Conservation (phyloP, 1,140 invertebrate species). For the Apis florea region DNA sequence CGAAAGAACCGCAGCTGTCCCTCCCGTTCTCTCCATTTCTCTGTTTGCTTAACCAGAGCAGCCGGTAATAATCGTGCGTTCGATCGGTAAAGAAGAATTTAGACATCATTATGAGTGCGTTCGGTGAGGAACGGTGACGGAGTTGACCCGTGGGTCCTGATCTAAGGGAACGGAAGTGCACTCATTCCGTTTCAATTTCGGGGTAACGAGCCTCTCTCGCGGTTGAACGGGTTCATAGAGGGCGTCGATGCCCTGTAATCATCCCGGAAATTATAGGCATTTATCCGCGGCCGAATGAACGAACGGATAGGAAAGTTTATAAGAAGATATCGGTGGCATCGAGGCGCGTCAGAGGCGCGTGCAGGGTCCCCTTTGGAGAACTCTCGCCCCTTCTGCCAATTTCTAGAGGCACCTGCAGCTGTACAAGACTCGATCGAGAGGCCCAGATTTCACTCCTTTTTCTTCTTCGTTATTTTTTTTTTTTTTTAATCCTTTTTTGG, state of each 20-base stretch:
- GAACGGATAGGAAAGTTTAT: constrained; percentile 77
- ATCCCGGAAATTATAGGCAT: constrained; percentile 79
- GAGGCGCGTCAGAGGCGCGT: constrained; percentile 73
- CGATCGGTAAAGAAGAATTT: constrained; percentile 50
- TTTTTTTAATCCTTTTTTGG: constrained; percentile 25
- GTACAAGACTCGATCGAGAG: constrained; percentile 54
- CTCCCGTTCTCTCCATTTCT: constrained; percentile 27
- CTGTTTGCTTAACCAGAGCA: constrained; percentile 69
- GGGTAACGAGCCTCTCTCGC: constrained; percentile 60
- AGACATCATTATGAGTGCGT: constrained; percentile 71
- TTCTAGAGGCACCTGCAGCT: constrained; percentile 65
- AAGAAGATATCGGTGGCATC: constrained; percentile 76
- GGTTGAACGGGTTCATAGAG: constrained; percentile 49
- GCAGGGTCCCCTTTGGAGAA: constrained; percentile 60
- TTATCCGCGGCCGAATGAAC: constrained; percentile 76
- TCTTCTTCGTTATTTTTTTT: constrained; percentile 5
- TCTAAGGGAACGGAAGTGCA: constrained; percentile 18
- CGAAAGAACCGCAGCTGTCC: constrained; percentile 34
- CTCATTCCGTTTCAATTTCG: constrained; percentile 75
- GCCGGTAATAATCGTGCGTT: constrained; percentile 60
- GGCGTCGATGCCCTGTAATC: constrained; percentile 77
- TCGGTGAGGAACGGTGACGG: not conserved
- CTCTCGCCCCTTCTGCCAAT: constrained; percentile 47
- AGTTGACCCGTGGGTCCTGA: not conserved
- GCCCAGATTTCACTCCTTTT: constrained; percentile 68